A percentile compares a stretch with the other conserved stretches of the same genome.
phyloP scores from a whole-genome alignment of 2,797 vertebrate species.

The Tiaroga cobitis region DNA sequence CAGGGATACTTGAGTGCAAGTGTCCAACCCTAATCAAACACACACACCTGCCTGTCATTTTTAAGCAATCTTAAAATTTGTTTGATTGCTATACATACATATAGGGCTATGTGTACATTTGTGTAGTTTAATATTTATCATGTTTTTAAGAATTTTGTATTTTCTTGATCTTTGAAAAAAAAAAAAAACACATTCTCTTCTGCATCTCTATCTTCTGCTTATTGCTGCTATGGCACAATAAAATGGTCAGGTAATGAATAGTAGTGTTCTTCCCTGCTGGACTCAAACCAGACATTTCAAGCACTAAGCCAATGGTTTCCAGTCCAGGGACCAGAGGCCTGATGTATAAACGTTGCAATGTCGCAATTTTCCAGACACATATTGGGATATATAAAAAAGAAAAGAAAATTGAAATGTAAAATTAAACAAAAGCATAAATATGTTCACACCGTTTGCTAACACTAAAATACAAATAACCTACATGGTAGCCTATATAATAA shows the following conservation, averaged over 20 bases:
- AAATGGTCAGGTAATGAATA: background rate
- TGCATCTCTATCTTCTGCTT: background rate
- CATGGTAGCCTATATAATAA: background rate
- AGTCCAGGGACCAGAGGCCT: too few species aligned
- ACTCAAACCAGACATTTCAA: background rate
- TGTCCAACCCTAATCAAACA: too few species aligned
- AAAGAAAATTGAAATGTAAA: too few species aligned
- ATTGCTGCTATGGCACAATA: background rate
- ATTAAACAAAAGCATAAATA: too few species aligned
- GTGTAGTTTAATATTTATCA: background rate
- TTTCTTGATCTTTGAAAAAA: background rate
- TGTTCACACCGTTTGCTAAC: too few species aligned
- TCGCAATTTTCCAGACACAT: too few species aligned
- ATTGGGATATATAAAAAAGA: too few species aligned
- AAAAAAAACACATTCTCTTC: background rate
- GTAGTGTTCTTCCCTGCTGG: background rate
- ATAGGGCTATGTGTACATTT: background rate
- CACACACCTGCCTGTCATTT: too few species aligned
- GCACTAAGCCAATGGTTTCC: background rate
- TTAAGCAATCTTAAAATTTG: background rate
- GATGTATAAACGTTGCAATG: too few species aligned
- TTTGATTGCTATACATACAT: background rate
- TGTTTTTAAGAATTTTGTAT: background rate
- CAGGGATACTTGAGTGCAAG: too few species aligned
- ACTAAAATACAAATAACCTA: too few species aligned